These are phyloP conservation scores for Drosophila mimetica DNA, from an alignment of 2,888 invertebrate genomes.

Conservation along the genomic window DNA sequence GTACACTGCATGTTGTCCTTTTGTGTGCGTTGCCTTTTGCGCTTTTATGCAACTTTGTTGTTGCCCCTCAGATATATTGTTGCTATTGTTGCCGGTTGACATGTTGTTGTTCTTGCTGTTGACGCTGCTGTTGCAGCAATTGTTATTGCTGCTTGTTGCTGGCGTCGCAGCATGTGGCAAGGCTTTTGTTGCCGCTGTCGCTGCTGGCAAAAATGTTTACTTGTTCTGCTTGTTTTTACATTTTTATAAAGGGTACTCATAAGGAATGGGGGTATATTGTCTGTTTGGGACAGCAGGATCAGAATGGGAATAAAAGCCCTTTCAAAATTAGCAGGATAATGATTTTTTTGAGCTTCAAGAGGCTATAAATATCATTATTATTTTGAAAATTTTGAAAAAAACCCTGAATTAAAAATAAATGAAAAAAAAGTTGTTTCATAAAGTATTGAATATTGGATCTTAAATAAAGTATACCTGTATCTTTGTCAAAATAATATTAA, in stretches of 20 bases:
- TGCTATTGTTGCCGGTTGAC: slow-evolving; percentile 34
- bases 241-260: slow-evolving; percentile 32
- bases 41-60: slow-evolving; percentile 61
- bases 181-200: slow-evolving; percentile 52
- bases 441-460: no score
- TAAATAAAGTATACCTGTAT: no score
- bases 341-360: no score
- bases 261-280: slow-evolving; percentile 13
- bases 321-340: no score
- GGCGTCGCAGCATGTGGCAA: slow-evolving; percentile 63
- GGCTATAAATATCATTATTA: no score
- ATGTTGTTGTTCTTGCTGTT: slow-evolving; percentile 32
- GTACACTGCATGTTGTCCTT: slow-evolving; percentile 51
- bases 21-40: slow-evolving; percentile 59
- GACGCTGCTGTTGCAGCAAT: slow-evolving; percentile 43
- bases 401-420: no score
- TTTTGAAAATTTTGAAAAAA: no score
- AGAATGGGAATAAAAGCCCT: neutral
- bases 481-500: no score
- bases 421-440: no score
- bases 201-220: slow-evolving; percentile 50
- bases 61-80: slow-evolving; percentile 24
- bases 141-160: slow-evolving; percentile 61
- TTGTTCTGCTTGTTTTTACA: slow-evolving; percentile 40
- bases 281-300: neutral